A percentile compares a stretch with the other conserved stretches of the same genome.
Conservation (phyloP, 2,888 invertebrate genomes). For the Andrena fulva region DNA sequence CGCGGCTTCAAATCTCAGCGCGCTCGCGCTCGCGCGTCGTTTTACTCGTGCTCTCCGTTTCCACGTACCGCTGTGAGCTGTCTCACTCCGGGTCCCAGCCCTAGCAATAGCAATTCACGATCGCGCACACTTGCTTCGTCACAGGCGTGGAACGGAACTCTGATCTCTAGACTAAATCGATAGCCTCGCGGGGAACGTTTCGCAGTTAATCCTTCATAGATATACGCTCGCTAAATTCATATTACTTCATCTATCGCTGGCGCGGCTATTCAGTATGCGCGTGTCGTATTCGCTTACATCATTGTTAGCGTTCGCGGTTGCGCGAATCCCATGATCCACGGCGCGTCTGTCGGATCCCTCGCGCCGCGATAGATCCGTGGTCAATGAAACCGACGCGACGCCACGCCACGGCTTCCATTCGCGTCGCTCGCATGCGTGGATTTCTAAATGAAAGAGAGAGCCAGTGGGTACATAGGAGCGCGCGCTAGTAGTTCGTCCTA, state of each 20-base stretch:
- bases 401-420: conserved; percentile 19
- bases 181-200: too few species aligned
- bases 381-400: conserved; percentile 26
- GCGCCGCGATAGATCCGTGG: conserved; percentile 9
- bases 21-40: background rate
- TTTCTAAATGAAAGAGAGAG: conserved; percentile 47
- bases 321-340: conserved; percentile 16
- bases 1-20: conserved; percentile 15
- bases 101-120: background rate
- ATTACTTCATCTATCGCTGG: background rate
- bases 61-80: conserved; percentile 4
- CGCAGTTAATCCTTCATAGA: too few species aligned
- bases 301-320: conserved; percentile 28
- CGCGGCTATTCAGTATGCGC: conserved; percentile 20
- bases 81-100: background rate
- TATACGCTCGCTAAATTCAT: background rate
- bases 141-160: conserved; percentile 10
- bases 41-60: conserved; percentile 16
- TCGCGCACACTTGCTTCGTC: conserved; percentile 28
- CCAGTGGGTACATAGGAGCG: conserved; percentile 1
- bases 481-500: conserved; percentile 48
- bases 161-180: background rate
- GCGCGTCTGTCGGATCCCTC: background rate
- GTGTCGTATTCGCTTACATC: conserved; percentile 34
- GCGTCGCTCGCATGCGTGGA: conserved; percentile 29